Evolutionary conservation across 2,888 invertebrate genomes (phyloP).

Genomic region (Eupithecia exiguata): DNA sequence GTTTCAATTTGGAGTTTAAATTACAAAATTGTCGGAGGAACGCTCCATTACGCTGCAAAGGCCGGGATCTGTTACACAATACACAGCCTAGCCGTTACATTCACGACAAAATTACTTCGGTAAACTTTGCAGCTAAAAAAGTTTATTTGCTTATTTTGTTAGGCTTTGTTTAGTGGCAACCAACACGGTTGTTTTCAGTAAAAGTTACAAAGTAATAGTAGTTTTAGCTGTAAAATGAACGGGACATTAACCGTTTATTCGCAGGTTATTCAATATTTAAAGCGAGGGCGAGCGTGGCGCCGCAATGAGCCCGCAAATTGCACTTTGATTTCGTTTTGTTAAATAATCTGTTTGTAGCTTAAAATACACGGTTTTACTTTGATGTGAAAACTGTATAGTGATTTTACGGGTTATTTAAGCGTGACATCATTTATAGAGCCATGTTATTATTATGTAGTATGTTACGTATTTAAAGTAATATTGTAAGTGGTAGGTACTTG

Average conservation of each 20-base stretch:
- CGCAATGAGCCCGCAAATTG: conserved; percentile 63
- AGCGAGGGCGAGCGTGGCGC: conserved; percentile 48
- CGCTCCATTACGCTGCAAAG: conserved; percentile 51
- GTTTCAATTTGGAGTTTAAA: conserved; percentile 50
- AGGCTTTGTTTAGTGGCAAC: conserved; percentile 39
- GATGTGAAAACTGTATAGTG: conserved; percentile 18
- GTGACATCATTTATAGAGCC: not conserved
- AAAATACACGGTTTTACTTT: conserved; percentile 26
- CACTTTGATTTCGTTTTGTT: conserved; percentile 66
- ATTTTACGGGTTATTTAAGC: not conserved
- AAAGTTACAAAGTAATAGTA: conserved; percentile 18
- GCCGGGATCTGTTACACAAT: conserved; percentile 44
- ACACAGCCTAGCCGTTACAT: conserved; percentile 45
- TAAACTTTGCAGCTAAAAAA: conserved; percentile 44
- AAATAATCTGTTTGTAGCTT: conserved; percentile 64
- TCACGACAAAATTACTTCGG: conserved; percentile 46
- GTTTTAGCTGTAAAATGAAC: conserved; percentile 21
- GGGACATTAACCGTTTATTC: conserved; percentile 30
- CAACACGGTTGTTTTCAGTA: conserved; percentile 22
- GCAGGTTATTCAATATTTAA: conserved; percentile 32
- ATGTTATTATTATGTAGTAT: not conserved
- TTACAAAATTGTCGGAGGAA: conserved; percentile 52
- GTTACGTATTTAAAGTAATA: conserved; percentile 4
- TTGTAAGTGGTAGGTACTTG: not conserved
- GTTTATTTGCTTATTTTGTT: conserved; percentile 43